phyloP scores from a whole-genome alignment of 2,888 invertebrate species.

The Drosophila anomelani region DNA sequence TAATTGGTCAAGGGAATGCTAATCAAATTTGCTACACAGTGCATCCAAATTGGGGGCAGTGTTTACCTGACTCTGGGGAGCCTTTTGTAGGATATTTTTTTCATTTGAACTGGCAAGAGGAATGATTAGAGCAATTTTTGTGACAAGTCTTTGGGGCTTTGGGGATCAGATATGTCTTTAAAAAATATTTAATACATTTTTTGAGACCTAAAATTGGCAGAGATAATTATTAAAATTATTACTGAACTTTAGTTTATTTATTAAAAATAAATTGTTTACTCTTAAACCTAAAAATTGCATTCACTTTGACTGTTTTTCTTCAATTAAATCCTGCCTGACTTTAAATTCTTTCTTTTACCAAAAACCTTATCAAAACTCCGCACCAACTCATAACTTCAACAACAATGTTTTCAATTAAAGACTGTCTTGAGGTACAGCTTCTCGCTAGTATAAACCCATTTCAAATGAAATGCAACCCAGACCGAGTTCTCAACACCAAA shows the following conservation, averaged over 20 bases:
- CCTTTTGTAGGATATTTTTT: constrained; percentile 1
- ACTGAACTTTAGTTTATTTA: no score
- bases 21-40: constrained; percentile 31
- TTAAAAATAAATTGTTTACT: not conserved
- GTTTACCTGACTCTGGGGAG: constrained; percentile 14
- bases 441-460: not conserved
- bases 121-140: not conserved
- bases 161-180: no score
- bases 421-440: not conserved
- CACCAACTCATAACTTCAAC: not conserved
- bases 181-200: no score
- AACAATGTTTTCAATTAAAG: constrained; percentile 26
- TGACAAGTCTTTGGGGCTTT: not conserved
- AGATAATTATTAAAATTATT: not conserved
- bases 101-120: no score
- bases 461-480: constrained; percentile 26
- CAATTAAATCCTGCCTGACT: not conserved
- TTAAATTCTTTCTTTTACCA: not conserved
- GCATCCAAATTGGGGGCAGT: constrained; percentile 18
- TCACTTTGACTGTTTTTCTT: no score
- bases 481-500: constrained; percentile 35
- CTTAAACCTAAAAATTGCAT: no score
- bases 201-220: accelerated
- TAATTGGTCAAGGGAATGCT: constrained; percentile 41
- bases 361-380: not conserved